A percentile compares a stretch with the other conserved stretches of the same genome.
Conservation (phyloP, 2,797 vertebrate genomes). For the Enteromius paludinosus region DNA sequence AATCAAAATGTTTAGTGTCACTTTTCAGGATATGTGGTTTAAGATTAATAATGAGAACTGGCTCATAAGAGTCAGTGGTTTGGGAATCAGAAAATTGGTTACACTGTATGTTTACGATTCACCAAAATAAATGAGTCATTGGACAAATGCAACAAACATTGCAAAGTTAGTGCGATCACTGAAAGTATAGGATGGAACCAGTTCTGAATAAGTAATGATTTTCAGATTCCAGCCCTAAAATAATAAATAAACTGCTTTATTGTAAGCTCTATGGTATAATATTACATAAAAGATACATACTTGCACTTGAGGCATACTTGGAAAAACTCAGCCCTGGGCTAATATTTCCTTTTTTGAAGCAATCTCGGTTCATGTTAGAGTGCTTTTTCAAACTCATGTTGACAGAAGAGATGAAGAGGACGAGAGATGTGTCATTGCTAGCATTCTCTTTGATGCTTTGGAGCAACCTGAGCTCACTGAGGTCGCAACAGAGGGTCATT, state of each 20-base stretch:
- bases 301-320: background rate
- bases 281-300: background rate
- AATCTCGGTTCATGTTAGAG: background rate
- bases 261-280: background rate
- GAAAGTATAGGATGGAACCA: background rate
- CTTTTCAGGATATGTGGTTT: background rate
- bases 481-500: background rate
- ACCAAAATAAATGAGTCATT: background rate
- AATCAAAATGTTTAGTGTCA: background rate
- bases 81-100: background rate
- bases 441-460: background rate
- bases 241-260: background rate
- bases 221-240: background rate
- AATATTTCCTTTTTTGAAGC: background rate
- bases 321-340: background rate
- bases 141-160: background rate
- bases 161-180: background rate
- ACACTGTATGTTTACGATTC: background rate
- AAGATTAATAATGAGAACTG: background rate
- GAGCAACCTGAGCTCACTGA: conserved; percentile 10
- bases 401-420: conserved; percentile 5
- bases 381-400: conserved; percentile 7
- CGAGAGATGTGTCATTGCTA: conserved; percentile 1
- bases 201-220: background rate
- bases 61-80: background rate